Conservation (phyloP, 1,140 invertebrate genomes). For the Cydia fagiglandana region DNA sequence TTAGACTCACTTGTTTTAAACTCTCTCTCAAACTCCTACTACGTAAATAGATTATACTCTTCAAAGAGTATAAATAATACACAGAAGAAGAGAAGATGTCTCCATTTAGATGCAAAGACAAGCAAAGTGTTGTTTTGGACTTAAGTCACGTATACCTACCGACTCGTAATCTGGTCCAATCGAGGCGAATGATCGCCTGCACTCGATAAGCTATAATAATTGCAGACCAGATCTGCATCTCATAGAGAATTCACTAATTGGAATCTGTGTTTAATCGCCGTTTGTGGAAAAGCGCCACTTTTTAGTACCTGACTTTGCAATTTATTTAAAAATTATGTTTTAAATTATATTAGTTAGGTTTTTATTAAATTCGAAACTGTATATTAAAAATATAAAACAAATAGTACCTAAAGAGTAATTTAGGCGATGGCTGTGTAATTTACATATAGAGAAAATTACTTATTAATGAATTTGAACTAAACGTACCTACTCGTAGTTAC, state of each 20-base stretch:
- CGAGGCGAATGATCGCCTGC: background rate
- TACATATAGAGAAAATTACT: too few relatives aligned
- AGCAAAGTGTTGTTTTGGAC: background rate
- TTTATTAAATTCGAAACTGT: background rate
- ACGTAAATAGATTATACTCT: too few relatives aligned
- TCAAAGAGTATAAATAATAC: too few relatives aligned
- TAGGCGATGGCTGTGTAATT: too few relatives aligned
- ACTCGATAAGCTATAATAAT: background rate
- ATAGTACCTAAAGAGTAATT: too few relatives aligned
- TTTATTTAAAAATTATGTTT: background rate
- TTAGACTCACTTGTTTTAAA: too few relatives aligned
- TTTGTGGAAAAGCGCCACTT: conserved; percentile 36
- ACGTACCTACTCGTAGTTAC: too few relatives aligned
- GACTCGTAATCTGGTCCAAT: background rate
- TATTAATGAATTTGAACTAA: too few relatives aligned
- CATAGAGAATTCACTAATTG: conserved; percentile 72
- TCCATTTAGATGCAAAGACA: too few relatives aligned
- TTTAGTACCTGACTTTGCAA: background rate
- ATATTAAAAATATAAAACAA: background rate
- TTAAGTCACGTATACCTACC: background rate
- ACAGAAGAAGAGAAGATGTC: too few relatives aligned
- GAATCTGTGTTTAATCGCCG: conserved; percentile 60
- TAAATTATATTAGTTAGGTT: background rate
- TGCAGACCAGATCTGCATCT: conserved; percentile 52
- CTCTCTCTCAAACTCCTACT: too few relatives aligned